A percentile compares a stretch with the other conserved stretches of the same genome.
Evolutionary conservation across 2,888 invertebrate species (phyloP).

Genomic region (Pediacus dermestoides): DNA sequence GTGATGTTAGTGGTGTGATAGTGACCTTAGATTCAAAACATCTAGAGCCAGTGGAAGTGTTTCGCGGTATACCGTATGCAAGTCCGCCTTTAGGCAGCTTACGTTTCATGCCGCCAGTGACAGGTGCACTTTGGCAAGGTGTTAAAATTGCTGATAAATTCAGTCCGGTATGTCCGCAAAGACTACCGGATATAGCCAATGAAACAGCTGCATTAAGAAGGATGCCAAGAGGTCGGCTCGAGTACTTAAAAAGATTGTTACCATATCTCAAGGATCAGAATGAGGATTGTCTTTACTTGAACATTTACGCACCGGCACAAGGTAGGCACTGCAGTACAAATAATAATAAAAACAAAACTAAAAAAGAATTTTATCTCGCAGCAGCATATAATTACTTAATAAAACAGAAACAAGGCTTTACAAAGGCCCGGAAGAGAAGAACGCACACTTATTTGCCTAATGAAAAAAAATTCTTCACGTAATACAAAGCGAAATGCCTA

Average conservation of each 20-base stretch:
- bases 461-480: too few species aligned
- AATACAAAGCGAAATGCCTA: too few species aligned
- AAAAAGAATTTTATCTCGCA: too few species aligned
- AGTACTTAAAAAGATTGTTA: constrained; percentile 82
- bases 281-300: constrained; percentile 95
- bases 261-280: constrained; percentile 88
- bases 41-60: constrained; percentile 87
- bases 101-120: constrained; percentile 95
- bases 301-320: constrained; percentile 94
- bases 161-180: constrained; percentile 90
- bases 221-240: constrained; percentile 85
- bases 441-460: too few species aligned
- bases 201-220: constrained; percentile 76
- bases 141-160: constrained; percentile 84
- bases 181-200: constrained; percentile 79
- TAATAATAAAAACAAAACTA: background rate
- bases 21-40: constrained; percentile 77
- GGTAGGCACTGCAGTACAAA: constrained; percentile 58
- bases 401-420: too few species aligned
- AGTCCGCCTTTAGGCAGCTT: constrained; percentile 85
- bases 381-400: too few species aligned
- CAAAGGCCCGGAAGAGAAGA: too few species aligned
- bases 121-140: constrained; percentile 87
- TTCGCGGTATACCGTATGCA: constrained; percentile 91
- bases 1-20: constrained; percentile 81